Conservation (phyloP, 2,888 invertebrate species). For the Nomada ruficornis region DNA sequence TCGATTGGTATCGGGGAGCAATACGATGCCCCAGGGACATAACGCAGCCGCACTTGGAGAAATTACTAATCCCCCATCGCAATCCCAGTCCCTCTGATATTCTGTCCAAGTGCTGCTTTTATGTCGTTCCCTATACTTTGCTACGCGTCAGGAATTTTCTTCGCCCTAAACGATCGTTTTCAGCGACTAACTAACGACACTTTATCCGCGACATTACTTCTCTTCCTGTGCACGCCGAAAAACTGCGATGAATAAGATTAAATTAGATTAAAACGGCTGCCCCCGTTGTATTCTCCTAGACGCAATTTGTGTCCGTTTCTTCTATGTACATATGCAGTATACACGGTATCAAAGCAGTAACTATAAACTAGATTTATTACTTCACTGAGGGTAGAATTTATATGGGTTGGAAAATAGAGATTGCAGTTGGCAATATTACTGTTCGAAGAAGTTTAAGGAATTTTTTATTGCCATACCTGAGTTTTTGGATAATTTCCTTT, state of each 20-base stretch:
- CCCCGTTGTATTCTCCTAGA: not conserved
- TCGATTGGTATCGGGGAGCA: constrained; percentile 71
- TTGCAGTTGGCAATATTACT: too few relatives aligned
- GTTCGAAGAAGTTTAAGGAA: too few relatives aligned
- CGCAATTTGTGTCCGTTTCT: not conserved
- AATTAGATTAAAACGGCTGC: not conserved
- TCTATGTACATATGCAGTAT: too few relatives aligned
- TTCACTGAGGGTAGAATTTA: too few relatives aligned
- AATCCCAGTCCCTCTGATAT: constrained; percentile 27
- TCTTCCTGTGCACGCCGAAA: constrained; percentile 6
- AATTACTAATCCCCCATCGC: constrained; percentile 70
- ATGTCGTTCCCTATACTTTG: constrained; percentile 42
- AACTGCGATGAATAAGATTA: not conserved
- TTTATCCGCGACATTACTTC: constrained; percentile 17
- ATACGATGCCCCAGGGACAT: constrained; percentile 70
- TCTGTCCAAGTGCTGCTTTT: constrained; percentile 56
- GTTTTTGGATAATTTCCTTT: too few relatives aligned
- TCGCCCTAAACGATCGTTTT: constrained; percentile 59
- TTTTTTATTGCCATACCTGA: too few relatives aligned
- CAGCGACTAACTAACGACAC: constrained; percentile 37
- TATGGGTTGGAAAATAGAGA: too few relatives aligned
- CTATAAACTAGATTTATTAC: too few relatives aligned
- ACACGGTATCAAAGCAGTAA: too few relatives aligned
- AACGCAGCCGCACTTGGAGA: constrained; percentile 71
- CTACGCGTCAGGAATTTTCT: constrained; percentile 65